Evolutionary conservation across 2,113 vertebrate species (phyloP), one percentile per base, ranked within the genome.

Genomic region (Gymnarchus niloticus): DNA sequence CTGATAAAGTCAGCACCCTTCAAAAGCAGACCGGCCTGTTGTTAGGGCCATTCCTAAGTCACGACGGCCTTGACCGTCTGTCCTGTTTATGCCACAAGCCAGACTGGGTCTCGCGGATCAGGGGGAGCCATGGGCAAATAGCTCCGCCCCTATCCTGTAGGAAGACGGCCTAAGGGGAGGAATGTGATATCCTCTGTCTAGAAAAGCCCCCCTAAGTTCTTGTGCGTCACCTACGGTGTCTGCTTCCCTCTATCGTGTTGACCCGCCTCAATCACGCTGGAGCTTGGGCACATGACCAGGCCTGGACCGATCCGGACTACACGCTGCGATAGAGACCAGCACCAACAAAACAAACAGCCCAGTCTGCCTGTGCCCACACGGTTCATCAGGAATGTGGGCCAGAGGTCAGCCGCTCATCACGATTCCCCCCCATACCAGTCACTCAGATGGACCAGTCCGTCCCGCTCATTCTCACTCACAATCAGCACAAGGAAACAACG

Each of bases 341-440:
- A 88, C 87, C 52, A 76, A 37, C 69, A 76, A 76, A 76, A 76
- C 28, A 76, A 76, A 76, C 37, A 14, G 37, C 49, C 25, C 19
- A n/a, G 87, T 90, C 25, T 57, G 61, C 92, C 92, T 89, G 84
- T 88, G 89, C 69, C 59, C 49, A 25, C 73, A 59, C 65, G 76
- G 48, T 56, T 57, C 54, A 80, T 61, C 61, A 87, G 85, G 89
- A n/a, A 92, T 89, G 83, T 93, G 84, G 92, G 90, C 73, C 90
- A 93, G 92, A 92, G 92, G 90, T 91, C 90, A 65, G 23, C 46
- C 10, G 28, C 83, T 28, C 83, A 81, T 56, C 56, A 51, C n/a
- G 12, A 23, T 51, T 33, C 49, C 51, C n/a, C 80, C 21, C 73
- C 10, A 37, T 19, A 7, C 23, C 21, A 5, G 44, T n/a, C 6